A percentile compares a stretch with the other conserved stretches of the same genome.
These are phyloP conservation scores for Diorhabda elongata DNA, from an alignment of 1,140 invertebrate genomes.

Conservation along the genomic window DNA sequence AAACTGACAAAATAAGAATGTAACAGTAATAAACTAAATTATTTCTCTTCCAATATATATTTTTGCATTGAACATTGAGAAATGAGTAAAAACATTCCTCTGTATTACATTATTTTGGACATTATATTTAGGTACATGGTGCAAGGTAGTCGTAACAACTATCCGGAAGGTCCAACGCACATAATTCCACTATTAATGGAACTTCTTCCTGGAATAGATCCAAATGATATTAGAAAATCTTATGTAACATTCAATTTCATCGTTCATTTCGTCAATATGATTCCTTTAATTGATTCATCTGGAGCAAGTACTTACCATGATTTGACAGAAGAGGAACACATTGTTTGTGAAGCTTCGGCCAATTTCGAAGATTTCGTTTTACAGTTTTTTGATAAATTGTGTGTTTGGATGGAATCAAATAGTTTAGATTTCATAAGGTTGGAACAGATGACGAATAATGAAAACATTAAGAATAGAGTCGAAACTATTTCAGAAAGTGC, in stretches of 20 bases:
- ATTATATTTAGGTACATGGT: slow-evolving; percentile 56
- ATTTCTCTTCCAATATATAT: no score
- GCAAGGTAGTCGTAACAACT: slow-evolving; percentile 59
- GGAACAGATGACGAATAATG: slow-evolving; percentile 56
- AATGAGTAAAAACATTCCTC: no score
- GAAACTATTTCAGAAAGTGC: slow-evolving; percentile 68
- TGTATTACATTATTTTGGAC: no score
- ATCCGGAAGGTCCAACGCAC: slow-evolving; percentile 73
- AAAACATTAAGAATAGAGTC: slow-evolving; percentile 58
- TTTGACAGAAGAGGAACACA: slow-evolving; percentile 71
- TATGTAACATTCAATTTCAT: slow-evolving; percentile 77
- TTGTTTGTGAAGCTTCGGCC: slow-evolving; percentile 74
- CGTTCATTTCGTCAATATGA: slow-evolving; percentile 67
- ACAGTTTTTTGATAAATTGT: slow-evolving; percentile 77
- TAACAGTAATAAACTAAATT: no score
- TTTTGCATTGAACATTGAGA: no score
- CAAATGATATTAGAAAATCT: slow-evolving; percentile 84
- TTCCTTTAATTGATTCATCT: slow-evolving; percentile 83
- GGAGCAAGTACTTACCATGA: slow-evolving; percentile 63
- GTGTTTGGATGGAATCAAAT: slow-evolving; percentile 70
- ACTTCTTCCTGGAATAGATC: slow-evolving; percentile 82
- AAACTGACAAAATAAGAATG: no score
- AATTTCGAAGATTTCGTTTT: slow-evolving; percentile 86
- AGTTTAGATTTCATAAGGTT: slow-evolving; percentile 62
- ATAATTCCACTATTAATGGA: slow-evolving; percentile 76